Percentiles rank a stretch among this genome's conserved stretches.
phyloP scores from a whole-genome alignment of 1,140 invertebrate genomes.

The Aphaenogaster rudis region DNA sequence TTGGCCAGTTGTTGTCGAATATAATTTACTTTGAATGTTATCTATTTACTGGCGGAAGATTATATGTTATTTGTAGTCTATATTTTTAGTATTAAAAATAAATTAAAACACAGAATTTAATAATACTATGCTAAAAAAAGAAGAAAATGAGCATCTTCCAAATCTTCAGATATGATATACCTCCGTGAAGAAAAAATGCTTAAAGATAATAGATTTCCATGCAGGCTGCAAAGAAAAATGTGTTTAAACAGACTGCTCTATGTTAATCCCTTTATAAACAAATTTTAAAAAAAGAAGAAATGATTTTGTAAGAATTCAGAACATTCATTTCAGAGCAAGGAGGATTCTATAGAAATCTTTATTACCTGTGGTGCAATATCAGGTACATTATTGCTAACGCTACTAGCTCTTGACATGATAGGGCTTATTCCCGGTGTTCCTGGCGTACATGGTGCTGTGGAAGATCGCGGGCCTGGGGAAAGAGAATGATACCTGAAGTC shows the following conservation, averaged over 20 bases:
- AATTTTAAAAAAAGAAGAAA: slow-evolving; percentile 42
- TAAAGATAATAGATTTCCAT: slow-evolving; percentile 84
- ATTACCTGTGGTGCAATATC: slow-evolving; percentile 84
- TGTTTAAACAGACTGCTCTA: slow-evolving; percentile 31
- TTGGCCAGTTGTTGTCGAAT: too few relatives aligned
- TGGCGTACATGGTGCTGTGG: slow-evolving; percentile 83
- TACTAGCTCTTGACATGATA: slow-evolving; percentile 82
- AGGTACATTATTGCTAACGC: slow-evolving; percentile 82
- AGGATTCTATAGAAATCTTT: neutral
- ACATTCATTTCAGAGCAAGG: slow-evolving; percentile 12
- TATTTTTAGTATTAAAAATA: neutral
- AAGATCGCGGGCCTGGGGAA: slow-evolving; percentile 82
- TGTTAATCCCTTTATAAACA: slow-evolving; percentile 44
- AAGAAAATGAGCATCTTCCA: neutral
- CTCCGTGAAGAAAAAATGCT: slow-evolving; percentile 83
- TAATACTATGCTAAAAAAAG: slow-evolving; percentile 29
- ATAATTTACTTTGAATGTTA: too few relatives aligned
- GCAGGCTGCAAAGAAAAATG: slow-evolving; percentile 81
- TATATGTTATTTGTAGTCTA: neutral
- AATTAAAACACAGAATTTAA: neutral
- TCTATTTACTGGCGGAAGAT: too few relatives aligned
- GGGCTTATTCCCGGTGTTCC: slow-evolving; percentile 85
- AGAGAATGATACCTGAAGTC: slow-evolving; percentile 84
- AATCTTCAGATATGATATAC: slow-evolving; percentile 74
- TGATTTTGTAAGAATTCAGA: neutral